Conservation (phyloP, 1,140 invertebrate genomes). For the Physella acuta region DNA sequence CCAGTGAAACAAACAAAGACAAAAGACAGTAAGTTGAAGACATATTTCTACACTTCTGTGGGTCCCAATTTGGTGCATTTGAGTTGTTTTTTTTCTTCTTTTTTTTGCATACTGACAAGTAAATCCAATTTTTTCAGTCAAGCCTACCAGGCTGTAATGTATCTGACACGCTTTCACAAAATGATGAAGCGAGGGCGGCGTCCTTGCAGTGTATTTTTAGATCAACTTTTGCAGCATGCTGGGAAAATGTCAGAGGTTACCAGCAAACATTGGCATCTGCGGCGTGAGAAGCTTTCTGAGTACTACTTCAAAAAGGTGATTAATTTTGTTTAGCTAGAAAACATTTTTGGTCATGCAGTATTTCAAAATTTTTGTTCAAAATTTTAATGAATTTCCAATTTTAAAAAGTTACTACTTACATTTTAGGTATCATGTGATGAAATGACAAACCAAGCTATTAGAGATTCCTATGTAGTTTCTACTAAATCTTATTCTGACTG, state of each 20-base stretch:
- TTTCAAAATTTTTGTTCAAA: no score
- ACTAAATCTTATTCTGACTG: slow-evolving; percentile 73
- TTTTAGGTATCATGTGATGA: slow-evolving; percentile 62
- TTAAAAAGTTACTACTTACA: neutral
- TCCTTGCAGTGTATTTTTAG: slow-evolving; percentile 79
- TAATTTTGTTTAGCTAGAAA: neutral
- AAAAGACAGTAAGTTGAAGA: slow-evolving; percentile 52
- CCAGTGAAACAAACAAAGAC: slow-evolving; percentile 36
- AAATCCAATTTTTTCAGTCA: slow-evolving; percentile 48
- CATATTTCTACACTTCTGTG: no score
- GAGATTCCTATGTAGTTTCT: slow-evolving; percentile 73
- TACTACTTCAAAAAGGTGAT: slow-evolving; percentile 44
- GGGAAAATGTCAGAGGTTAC: slow-evolving; percentile 35
- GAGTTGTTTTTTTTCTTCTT: no score
- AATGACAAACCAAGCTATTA: slow-evolving; percentile 64
- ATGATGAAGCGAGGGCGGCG: slow-evolving; percentile 77
- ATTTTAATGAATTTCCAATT: no score
- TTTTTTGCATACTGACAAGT: no score
- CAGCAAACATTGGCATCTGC: slow-evolving; percentile 39
- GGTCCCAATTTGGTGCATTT: no score
- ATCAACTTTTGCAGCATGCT: slow-evolving; percentile 67
- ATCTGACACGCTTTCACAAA: slow-evolving; percentile 72
- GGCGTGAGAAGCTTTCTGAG: slow-evolving; percentile 43
- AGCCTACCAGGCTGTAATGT: slow-evolving; percentile 78
- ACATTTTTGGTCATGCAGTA: no score